Conservation (phyloP, 2,797 vertebrate species). For the Pangasius sanitwongsei region DNA sequence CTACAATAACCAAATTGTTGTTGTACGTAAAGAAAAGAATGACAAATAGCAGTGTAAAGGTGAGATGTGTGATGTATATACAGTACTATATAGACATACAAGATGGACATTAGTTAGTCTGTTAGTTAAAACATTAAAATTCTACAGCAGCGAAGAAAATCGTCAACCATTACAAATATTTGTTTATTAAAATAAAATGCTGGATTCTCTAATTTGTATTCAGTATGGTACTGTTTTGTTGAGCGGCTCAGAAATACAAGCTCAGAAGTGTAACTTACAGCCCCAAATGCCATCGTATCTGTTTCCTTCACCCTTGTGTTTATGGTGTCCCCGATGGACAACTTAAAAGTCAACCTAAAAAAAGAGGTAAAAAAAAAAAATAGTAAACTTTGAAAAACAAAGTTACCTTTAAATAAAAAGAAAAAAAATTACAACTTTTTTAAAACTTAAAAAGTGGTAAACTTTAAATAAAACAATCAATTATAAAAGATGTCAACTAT, state of each 20-base stretch:
- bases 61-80: background rate
- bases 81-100: background rate
- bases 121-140: background rate
- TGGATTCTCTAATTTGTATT: background rate
- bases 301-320: background rate
- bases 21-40: background rate
- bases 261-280: background rate
- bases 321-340: background rate
- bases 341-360: background rate
- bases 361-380: background rate
- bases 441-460: background rate
- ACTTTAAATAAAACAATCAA: background rate
- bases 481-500: background rate
- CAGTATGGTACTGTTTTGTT: background rate
- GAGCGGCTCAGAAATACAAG: background rate
- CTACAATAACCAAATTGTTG: background rate
- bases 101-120: background rate
- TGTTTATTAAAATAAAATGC: background rate
- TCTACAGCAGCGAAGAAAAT: background rate
- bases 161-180: background rate
- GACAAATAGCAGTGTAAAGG: background rate
- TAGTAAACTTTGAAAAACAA: too few species aligned
- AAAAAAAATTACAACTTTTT: background rate
- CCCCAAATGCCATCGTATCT: background rate
- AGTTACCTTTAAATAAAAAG: background rate